phyloP scores from a whole-genome alignment of 2,113 vertebrate species.

The Heliornis fulica region DNA sequence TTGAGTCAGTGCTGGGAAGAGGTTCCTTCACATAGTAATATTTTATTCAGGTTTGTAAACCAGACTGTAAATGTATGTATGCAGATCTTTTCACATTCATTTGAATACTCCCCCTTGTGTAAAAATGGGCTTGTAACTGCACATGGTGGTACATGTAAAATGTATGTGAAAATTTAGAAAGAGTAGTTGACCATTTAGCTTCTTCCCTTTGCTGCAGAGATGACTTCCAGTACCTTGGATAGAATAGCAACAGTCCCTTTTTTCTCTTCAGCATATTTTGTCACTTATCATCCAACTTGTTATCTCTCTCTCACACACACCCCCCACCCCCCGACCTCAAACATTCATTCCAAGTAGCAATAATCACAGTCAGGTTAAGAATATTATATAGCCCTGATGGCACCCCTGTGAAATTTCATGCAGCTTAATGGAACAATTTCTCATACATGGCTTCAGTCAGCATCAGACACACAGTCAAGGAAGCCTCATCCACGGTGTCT shows the following conservation, averaged over 20 bases:
- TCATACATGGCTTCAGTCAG: neutral
- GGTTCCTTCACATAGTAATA: neutral
- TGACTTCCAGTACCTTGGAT: neutral
- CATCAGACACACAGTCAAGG: neutral
- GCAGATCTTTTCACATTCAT: neutral
- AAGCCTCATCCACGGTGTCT: neutral
- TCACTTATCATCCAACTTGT: neutral
- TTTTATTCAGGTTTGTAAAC: neutral
- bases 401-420: neutral
- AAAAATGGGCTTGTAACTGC: neutral
- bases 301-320: neutral
- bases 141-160: neutral
- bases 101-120: neutral
- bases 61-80: neutral
- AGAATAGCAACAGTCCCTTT: neutral
- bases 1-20: neutral
- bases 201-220: neutral
- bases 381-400: neutral
- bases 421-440: neutral
- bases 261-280: neutral
- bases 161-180: neutral
- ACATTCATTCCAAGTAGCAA: neutral
- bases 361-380: constrained; percentile 8
- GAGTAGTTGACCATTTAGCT: neutral
- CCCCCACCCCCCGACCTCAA: neutral